Percentiles rank a stretch among this genome's conserved stretches.
Conservation (phyloP, 64 coral and sea anemone genomes). For the Montipora sp. region DNA sequence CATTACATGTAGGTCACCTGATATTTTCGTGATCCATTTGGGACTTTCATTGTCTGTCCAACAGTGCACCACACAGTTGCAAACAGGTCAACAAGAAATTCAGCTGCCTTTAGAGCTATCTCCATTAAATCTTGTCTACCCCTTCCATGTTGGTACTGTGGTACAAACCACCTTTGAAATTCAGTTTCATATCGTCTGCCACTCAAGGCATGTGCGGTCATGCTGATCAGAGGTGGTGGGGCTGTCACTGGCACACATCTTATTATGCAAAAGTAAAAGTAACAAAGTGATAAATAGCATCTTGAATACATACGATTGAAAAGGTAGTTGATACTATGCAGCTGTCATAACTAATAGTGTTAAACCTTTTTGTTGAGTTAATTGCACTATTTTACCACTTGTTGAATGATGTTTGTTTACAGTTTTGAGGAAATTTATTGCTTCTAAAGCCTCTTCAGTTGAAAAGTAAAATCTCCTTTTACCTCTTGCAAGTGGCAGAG, state of each 20-base stretch:
- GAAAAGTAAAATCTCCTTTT: too few relatives aligned
- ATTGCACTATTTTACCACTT: too few relatives aligned
- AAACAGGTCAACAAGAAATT: slow-evolving; percentile 41
- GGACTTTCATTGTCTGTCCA: slow-evolving; percentile 35
- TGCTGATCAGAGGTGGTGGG: slow-evolving; percentile 10
- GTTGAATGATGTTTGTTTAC: too few relatives aligned
- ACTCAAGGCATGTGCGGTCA: slow-evolving; percentile 54
- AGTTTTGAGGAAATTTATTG: too few relatives aligned
- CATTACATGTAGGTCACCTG: slow-evolving; percentile 25
- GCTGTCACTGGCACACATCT: slow-evolving; percentile 31
- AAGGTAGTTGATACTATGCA: too few relatives aligned
- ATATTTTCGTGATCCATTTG: slow-evolving; percentile 23
- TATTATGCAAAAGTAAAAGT: background rate
- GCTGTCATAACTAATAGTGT: too few relatives aligned
- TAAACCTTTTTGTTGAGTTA: too few relatives aligned
- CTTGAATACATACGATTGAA: too few relatives aligned
- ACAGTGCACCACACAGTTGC: background rate
- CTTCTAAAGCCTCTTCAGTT: too few relatives aligned
- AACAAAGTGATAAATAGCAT: too few relatives aligned
- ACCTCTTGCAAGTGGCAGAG: too few relatives aligned
- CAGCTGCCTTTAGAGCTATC: slow-evolving; percentile 18
- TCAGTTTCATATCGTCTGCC: slow-evolving; percentile 32
- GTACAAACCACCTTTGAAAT: slow-evolving; percentile 43
- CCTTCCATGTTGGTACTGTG: slow-evolving; percentile 21
- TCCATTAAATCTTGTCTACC: slow-evolving; percentile 15